Base-by-base conservation (phyloP, 2,797 vertebrate genomes). In the Vultur gryphus region DNA sequence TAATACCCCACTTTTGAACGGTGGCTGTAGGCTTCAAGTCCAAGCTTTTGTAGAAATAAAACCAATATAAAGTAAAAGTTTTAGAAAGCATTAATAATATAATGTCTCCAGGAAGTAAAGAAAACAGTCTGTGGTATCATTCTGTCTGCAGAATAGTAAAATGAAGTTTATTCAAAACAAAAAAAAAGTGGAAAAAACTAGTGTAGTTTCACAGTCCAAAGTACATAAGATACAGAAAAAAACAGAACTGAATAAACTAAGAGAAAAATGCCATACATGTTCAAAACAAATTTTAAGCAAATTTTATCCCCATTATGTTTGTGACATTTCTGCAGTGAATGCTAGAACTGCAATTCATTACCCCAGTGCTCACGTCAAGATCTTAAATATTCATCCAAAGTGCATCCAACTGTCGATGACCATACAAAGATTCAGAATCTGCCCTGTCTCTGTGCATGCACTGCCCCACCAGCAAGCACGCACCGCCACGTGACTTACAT, bases 221-320 rank as follows among this genome's bases (percentile, higher is more conserved):
- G 31, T 46, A 95, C 94, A 67, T 62, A 92, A 71, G 81, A 92
- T 57, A 23, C 52, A 89, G 71, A 44, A 78, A 77, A 84, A 78
- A n/a, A 0, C 5, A 84, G 66, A 89, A 76, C 33, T 48, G 69
- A 82, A 49, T 58, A 84, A 92, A 77, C 12, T 4, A 48, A 55
- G 26, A 91, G n/a, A 69, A 90, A 90, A 87, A 78, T 23, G 16
- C 33, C 67, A 83, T 31, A 66, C 17, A 23, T n/a, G 61, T 89
- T 96, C 81, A 96, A 92, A 97, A 84, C n/a, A 89, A 83, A 87
- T 61, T 83, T 92, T 87, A 97, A 93, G 81, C 81, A 93, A 85
- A 94, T 93, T 83, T 73, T 65, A 86, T 67, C 93, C 91, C 83
- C 88, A 48, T 92, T 95, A 73, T 9, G 75, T 94, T 92, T 52